A percentile compares a stretch with the other conserved stretches of the same genome.
Conservation (phyloP, 92 coral and sea anemone genomes). For the Bergia puertoricense region DNA sequence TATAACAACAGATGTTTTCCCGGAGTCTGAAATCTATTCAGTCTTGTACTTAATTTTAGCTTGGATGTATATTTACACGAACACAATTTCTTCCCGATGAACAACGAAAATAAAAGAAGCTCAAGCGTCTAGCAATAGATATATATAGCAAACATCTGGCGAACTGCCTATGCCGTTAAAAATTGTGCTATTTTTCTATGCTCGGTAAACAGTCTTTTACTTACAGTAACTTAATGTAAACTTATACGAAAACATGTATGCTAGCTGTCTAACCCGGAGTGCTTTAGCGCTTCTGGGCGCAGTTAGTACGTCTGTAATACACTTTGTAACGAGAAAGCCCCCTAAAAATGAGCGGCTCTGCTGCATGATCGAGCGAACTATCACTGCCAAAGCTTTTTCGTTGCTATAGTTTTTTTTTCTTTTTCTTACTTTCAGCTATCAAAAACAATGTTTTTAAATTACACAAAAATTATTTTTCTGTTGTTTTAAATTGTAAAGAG, state of each 20-base stretch:
- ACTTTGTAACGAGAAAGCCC: neutral
- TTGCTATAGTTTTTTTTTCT: neutral
- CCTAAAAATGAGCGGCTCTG: neutral
- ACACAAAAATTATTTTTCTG: neutral
- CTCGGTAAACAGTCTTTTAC: neutral
- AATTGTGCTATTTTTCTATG: neutral
- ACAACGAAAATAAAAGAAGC: neutral
- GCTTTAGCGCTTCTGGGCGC: neutral
- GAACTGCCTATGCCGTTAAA: neutral
- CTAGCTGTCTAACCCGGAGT: too few relatives aligned
- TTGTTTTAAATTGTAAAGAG: too few relatives aligned
- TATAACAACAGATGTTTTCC: conserved; percentile 40
- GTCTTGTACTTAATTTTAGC: conserved; percentile 6
- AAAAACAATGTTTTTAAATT: too few relatives aligned
- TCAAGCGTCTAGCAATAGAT: neutral
- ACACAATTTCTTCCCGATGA: neutral
- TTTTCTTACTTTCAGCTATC: neutral
- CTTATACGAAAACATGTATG: neutral
- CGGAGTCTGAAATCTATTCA: neutral
- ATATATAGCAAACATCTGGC: conserved; percentile 23
- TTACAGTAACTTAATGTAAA: neutral
- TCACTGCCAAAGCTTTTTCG: neutral
- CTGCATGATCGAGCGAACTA: neutral
- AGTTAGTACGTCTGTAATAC: neutral
- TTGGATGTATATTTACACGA: conserved; percentile 1